Base-by-base conservation (phyloP, 2,888 invertebrate species). In the Morpho helenor region DNA sequence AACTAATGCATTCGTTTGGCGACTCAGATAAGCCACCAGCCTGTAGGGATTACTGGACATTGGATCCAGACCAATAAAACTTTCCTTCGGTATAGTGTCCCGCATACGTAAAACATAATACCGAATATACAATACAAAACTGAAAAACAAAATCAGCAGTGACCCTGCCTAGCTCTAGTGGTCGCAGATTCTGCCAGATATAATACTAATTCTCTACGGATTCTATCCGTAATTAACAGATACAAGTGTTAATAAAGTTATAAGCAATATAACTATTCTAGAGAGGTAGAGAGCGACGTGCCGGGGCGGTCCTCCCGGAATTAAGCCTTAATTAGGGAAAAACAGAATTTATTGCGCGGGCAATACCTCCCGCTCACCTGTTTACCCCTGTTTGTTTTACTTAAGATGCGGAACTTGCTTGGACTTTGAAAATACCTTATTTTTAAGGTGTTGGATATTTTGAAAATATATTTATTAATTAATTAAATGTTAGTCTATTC, bases 1-100 rank as follows among this genome's bases (percentile, higher is more conserved):
- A 87, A 88, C 89, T 86, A 88, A 88, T 88, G 87, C 87, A 84
- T 88, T 88, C 86, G 87, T 88, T 88, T 87, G 85, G 83, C 82
- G 80, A 78, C 77, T 62, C 77, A 82, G 87, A 87, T 88, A 88
- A 88, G 88, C 86, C 78, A 80, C 81, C 85, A 81, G 77, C 80
- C 82, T 31, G 44, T 22, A 74, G 79, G 87, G 85, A 87, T 87
- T 87, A 88, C 81, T 79, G 71, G 52, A 48, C 48, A 57, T 42
- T 56, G 56, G 71, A 69, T 67, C 71, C 70, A 74, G 71, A 73
- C 74, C 72, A 52, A 44, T 43, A 7, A 50, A 50, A 42, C 50
- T 42, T 50, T 22, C 22, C 9, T 23, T 9, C 22, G 1, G 39
- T 16, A 49, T 5, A 7, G 44, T 8, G 44, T 31, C 5, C 16